Conservation (phyloP, 2,113 vertebrate genomes). For the rabbit (Oryctolagus cuniculus) region mOryCun1.1 NC_091438.1:153894001-153894500, state of each 20-base stretch:
- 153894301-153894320: background rate
- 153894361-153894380: background rate
- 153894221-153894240: constrained; percentile 95
- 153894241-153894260: constrained; percentile 93
- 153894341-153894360: background rate
- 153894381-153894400: background rate
- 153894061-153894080: fast-evolving
- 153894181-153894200: background rate
- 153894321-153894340: background rate
- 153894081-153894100: background rate
- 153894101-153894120: background rate
- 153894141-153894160: background rate
- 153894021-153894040: too few relatives aligned
- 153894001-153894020: background rate
- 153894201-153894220: constrained; percentile 91
- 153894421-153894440: background rate
- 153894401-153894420: background rate
- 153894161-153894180: background rate
- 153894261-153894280: constrained; percentile 95
- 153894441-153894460: background rate
- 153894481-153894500: background rate
- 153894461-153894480: background rate
- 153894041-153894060: too few relatives aligned
- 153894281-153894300: constrained; percentile 86
- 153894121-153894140: background rate